Conservation (phyloP, 92 coral and sea anemone species). For the Palythoa grandiflora region DNA sequence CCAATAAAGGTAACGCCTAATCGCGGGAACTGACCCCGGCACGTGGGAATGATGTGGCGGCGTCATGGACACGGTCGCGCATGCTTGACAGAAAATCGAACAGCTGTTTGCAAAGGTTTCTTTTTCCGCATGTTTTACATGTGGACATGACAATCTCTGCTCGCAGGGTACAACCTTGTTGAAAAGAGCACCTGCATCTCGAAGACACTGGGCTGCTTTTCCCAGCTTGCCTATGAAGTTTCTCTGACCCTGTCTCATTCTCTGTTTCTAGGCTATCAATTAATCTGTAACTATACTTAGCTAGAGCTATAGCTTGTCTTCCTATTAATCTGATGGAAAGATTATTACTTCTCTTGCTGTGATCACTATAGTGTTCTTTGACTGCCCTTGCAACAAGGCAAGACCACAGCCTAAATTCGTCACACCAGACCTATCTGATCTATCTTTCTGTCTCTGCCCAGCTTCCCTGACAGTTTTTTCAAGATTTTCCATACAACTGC, state of each 20-base stretch:
- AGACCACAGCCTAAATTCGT: constrained; percentile 69
- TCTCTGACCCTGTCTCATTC: constrained; percentile 55
- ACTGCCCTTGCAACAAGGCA: constrained; percentile 48
- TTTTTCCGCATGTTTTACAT: too few species aligned
- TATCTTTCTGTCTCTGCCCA: neutral
- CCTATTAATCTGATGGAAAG: constrained; percentile 59
- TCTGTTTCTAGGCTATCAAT: constrained; percentile 51
- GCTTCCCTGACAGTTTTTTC: constrained; percentile 26
- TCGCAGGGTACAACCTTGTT: too few species aligned
- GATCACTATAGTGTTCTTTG: constrained; percentile 62
- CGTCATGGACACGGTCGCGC: too few species aligned
- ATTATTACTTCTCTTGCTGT: constrained; percentile 60
- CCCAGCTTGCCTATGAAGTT: constrained; percentile 61
- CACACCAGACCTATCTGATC: neutral
- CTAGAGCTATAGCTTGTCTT: constrained; percentile 65
- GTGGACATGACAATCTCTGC: too few species aligned
- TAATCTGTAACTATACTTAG: constrained; percentile 52
- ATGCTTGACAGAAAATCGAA: too few species aligned
- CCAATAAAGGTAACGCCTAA: too few species aligned
- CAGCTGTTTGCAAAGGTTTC: too few species aligned
- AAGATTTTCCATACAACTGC: constrained; percentile 10
- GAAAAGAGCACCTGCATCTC: constrained; percentile 70
- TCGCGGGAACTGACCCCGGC: too few species aligned
- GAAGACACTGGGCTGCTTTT: constrained; percentile 55
- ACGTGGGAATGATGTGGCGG: too few species aligned